Evolutionary conservation across 2,113 vertebrate genomes (phyloP), one percentile per base, ranked within the genome.

Genomic region (Pteropus alecto): DNA sequence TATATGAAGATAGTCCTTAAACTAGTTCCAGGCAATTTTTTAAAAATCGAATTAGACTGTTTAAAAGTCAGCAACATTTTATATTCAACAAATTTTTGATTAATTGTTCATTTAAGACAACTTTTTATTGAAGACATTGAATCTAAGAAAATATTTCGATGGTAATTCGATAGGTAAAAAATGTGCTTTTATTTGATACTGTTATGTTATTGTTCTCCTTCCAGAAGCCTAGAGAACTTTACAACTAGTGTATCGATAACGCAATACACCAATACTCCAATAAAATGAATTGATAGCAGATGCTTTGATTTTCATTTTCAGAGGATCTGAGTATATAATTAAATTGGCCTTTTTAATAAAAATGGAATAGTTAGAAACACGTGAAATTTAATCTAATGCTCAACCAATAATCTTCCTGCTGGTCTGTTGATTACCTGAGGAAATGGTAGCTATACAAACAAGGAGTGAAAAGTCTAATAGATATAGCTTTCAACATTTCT

Each of bases 221-320:
- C 35, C 78, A 95, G 71, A 90, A 93, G 67, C 61, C 30, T 21
- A 82, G 38, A 93, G 19, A 79, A 67, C 51, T 94, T 96, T 93
- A 93, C 33, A 88, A 61, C 26, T 70, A 68, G 12, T 68, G 46
- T 94, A 61, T 82, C 63, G 60, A 35, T 96, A 86, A 79, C 61
- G n/a, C 41, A 84, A 60, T 30, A 60, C 10, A 76, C 41, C 35
- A 58, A 68, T 73, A 38, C 14, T 92, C 65, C 60, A 92, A 9
- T 85, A 96, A 96, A 95, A 54, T 78, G 22, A 96, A 96, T 88
- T 77, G 48, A 46, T 87, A 88, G 15, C 76, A 90, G 85, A 95
- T 95, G 60, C 6, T 73, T 73, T 38, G 7, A 8, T 74, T 95
- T 81, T 94, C 54, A 68, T 94, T 93, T 92, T 92, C 88, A 78